Percentiles rank a stretch among this genome's conserved stretches.
phyloP scores from a whole-genome alignment of 1,140 invertebrate genomes.

The Drosophila chauvacae region DNA sequence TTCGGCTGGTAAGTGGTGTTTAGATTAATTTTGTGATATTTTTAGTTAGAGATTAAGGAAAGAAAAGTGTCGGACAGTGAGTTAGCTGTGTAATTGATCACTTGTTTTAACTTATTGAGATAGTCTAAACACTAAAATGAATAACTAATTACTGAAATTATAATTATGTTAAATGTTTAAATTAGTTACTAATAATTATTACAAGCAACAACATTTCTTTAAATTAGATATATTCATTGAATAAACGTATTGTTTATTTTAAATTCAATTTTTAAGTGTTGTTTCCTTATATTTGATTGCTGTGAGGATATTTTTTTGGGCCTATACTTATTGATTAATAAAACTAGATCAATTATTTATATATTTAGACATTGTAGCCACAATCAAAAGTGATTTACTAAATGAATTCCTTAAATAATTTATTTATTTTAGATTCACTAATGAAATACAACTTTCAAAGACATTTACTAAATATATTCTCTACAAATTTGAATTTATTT shows the following conservation, averaged over 20 bases:
- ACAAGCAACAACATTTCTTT: too few relatives aligned
- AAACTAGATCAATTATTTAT: neutral
- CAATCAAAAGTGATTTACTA: neutral
- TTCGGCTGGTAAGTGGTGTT: constrained; percentile 76
- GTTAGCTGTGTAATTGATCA: neutral
- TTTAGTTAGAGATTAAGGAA: neutral
- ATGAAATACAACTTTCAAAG: neutral
- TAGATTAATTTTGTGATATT: too few relatives aligned
- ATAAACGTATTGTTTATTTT: neutral
- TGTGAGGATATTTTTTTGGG: neutral
- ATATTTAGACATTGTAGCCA: neutral
- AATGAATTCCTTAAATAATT: too few relatives aligned
- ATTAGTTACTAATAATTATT: neutral
- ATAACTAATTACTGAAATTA: neutral
- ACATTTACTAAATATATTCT: too few relatives aligned
- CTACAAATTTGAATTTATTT: neutral
- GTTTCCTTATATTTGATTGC: neutral
- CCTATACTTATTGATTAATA: neutral
- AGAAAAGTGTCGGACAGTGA: neutral
- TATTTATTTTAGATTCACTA: too few relatives aligned
- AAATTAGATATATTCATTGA: neutral
- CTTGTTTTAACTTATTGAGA: neutral
- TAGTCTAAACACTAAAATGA: neutral
- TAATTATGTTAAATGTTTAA: too few relatives aligned
- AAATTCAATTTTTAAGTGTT: neutral